Evolutionary conservation across 2,113 vertebrate species (phyloP).

Genomic region (Heteronetta atricapilla): DNA sequence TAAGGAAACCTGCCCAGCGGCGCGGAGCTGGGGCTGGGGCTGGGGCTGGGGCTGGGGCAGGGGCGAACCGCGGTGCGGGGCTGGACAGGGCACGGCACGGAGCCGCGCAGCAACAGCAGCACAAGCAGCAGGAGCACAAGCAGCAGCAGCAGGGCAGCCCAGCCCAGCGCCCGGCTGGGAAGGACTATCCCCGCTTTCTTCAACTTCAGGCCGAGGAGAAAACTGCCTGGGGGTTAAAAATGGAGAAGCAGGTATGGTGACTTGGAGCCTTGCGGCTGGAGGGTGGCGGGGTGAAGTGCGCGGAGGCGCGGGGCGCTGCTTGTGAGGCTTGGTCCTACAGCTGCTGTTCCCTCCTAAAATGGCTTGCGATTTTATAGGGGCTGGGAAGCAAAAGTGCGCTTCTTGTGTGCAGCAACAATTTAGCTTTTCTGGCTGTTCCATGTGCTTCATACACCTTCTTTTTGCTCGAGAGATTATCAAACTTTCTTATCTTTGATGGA

Average conservation of each 20-base stretch:
- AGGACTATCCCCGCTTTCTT: neutral
- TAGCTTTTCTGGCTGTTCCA: neutral
- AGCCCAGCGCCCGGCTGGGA: neutral
- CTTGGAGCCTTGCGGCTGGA: neutral
- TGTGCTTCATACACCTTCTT: neutral
- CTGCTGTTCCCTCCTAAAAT: neutral
- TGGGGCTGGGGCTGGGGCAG: constrained; percentile 46
- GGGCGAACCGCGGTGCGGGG: neutral
- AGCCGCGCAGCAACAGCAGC: neutral
- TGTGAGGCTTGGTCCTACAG: neutral
- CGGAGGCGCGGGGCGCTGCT: neutral
- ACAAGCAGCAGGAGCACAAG: neutral
- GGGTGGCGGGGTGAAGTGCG: neutral
- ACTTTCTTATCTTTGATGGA: constrained; percentile 53
- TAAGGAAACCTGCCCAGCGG: constrained; percentile 80
- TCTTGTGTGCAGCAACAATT: neutral
- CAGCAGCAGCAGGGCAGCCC: neutral
- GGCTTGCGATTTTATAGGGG: neutral
- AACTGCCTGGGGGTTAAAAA: neutral
- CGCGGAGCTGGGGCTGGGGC: constrained; percentile 50
- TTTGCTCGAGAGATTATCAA: constrained; percentile 1
- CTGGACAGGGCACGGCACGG: neutral
- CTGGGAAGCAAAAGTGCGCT: neutral
- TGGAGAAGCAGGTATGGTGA: constrained; percentile 76
- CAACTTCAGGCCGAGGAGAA: neutral